Evolutionary conservation across 2,113 vertebrate species (phyloP).

Genomic region (Psittacula cyanocephala): DNA sequence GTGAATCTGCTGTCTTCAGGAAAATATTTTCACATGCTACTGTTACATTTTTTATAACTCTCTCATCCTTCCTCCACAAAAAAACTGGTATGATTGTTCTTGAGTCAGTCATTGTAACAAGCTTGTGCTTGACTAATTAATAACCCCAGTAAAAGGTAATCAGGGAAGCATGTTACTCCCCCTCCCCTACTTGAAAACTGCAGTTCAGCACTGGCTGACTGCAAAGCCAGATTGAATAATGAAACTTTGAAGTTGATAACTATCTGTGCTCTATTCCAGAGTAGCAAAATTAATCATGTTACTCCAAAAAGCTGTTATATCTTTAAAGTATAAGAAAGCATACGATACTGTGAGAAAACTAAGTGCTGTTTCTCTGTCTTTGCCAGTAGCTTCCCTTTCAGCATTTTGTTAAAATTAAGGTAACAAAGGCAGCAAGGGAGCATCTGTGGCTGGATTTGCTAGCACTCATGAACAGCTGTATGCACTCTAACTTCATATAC

Average conservation of each 20-base stretch:
- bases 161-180: conserved; percentile 19
- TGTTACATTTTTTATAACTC: background rate
- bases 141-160: conserved; percentile 21
- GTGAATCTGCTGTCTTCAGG: background rate
- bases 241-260: conserved; percentile 15
- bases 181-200: conserved; percentile 42
- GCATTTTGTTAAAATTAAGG: background rate
- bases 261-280: background rate
- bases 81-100: background rate
- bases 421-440: background rate
- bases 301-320: background rate
- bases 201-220: background rate
- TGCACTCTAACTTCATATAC: background rate
- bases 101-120: conserved; percentile 16
- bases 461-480: background rate
- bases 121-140: conserved; percentile 69
- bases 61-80: background rate
- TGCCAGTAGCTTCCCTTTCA: background rate
- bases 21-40: background rate
- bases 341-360: background rate
- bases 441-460: conserved; percentile 7
- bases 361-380: background rate
- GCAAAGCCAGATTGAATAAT: background rate
- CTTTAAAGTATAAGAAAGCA: conserved; percentile 11
- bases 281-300: conserved; percentile 10